Percentiles rank a stretch among this genome's conserved stretches.
Evolutionary conservation across 2,888 invertebrate genomes (phyloP).

Genomic region (Apotomis capreana): DNA sequence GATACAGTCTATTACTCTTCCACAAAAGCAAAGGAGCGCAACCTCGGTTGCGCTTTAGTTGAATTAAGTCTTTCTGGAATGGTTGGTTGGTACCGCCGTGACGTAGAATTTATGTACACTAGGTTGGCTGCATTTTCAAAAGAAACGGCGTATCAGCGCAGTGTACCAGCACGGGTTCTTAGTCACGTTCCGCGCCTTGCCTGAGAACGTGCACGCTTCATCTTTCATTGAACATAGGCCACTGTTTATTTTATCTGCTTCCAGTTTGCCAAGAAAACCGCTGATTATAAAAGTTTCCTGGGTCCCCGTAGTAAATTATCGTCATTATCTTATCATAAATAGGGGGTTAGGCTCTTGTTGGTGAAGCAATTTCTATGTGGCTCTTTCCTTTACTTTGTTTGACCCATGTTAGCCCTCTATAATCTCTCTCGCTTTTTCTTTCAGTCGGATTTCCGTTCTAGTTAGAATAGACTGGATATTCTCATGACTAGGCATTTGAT

Average conservation of each 20-base stretch:
- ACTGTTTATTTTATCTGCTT: conserved; percentile 28
- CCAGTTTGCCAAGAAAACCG: conserved; percentile 7
- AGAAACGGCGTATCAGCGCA: conserved; percentile 45
- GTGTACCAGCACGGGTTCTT: conserved; percentile 52
- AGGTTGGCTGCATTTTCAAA: conserved; percentile 10
- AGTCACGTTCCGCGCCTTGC: conserved; percentile 63
- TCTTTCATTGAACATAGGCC: conserved; percentile 43
- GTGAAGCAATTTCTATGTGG: too few relatives aligned
- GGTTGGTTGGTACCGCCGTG: background rate
- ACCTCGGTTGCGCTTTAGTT: too few relatives aligned
- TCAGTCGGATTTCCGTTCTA: too few relatives aligned
- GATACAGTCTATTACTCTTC: conserved; percentile 3
- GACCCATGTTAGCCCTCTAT: too few relatives aligned
- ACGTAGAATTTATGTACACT: conserved; percentile 2
- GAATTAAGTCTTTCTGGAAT: too few relatives aligned
- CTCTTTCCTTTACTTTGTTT: too few relatives aligned
- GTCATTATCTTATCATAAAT: too few relatives aligned
- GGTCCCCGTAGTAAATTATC: too few relatives aligned
- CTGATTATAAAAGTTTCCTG: background rate
- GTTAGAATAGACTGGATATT: too few relatives aligned
- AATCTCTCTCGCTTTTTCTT: too few relatives aligned
- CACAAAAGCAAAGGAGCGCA: background rate
- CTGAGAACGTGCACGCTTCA: conserved; percentile 57
- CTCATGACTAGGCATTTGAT: too few relatives aligned
- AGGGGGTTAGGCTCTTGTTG: too few relatives aligned